Evolutionary conservation across 2,113 vertebrate species (phyloP), one percentile per base, ranked within the genome.

Genomic region (Chaenogobius annularis): DNA sequence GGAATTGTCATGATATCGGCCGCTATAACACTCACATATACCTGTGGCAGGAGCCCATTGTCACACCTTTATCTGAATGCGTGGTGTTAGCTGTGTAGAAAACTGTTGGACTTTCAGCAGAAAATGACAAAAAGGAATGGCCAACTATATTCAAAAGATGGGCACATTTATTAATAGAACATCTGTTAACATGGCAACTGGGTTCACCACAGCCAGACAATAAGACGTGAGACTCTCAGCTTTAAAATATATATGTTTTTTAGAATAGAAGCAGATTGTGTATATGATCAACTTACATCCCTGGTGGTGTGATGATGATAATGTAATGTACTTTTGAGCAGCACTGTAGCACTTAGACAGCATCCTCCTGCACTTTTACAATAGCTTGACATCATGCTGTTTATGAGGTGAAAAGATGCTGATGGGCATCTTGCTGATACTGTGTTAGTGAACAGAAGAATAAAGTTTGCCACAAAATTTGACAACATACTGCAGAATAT

Each of bases 1-100:
- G 58, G 66, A 56, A 55, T 74, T 70, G 70, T 75, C 74, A 23
- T 52, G 8, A 46, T 55, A 15, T 66, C 2, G 75, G 55, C 23
- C 0, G 22, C 4, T 13, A 13, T 3, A 12, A 52, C 66, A 63
- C 61, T 44, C 58, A 80, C 75, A 55, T 72, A 69, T 10, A 55
- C 19, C 20, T 15, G 22, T 65, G 58, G 73, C 68, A 69, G 68
- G 70, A 77, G 68, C 66, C 22, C 15, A 19, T 56, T 48, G 31
- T 22, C 47, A 19, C 66, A 69, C 35, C 23, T 66, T 66, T 69
- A 65, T 59, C 47, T 19, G n/a, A 35, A 73, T 46, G 12, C 61
- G 37, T 23, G 56, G 13, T 61, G 23, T 61, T 7, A 15, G 58
- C 58, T 61, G 7, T 35, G 17, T 12, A 59, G 15, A 35, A 17